These are phyloP conservation scores for Caenorhabditis uteleia DNA, from an alignment of 2,888 invertebrate species.

Conservation along the genomic window DNA sequence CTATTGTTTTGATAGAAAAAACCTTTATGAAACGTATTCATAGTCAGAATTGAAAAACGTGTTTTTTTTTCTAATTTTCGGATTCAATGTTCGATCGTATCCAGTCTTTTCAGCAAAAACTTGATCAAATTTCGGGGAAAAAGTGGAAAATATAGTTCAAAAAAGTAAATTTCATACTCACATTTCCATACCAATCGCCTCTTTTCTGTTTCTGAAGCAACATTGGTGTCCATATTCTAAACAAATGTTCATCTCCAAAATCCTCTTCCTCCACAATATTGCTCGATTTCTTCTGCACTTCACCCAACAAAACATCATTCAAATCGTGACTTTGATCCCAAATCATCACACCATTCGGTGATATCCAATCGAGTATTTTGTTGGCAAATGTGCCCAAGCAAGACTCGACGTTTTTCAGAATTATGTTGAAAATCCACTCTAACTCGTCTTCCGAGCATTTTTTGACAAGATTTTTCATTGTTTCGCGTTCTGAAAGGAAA, in stretches of 20 bases:
- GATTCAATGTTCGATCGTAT: too few relatives aligned
- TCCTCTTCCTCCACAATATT: not conserved
- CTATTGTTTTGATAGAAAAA: too few relatives aligned
- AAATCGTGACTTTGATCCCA: constrained; percentile 33
- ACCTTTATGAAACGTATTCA: too few relatives aligned
- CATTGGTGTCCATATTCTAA: constrained; percentile 42
- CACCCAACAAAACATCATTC: constrained; percentile 17
- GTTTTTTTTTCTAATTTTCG: too few relatives aligned
- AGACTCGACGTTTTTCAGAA: constrained; percentile 47
- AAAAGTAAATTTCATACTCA: constrained; percentile 3
- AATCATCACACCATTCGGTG: constrained; percentile 11
- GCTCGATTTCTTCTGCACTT: not conserved
- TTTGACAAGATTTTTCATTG: constrained; percentile 23
- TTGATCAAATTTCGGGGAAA: not conserved
- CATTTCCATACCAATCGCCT: constrained; percentile 36
- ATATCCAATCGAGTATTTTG: constrained; percentile 35
- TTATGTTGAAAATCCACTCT: constrained; percentile 49
- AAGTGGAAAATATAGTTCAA: not conserved
- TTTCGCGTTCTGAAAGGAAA: constrained; percentile 19
- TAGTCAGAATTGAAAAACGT: too few relatives aligned
- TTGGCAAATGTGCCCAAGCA: constrained; percentile 19
- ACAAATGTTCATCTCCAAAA: constrained; percentile 30
- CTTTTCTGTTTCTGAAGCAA: constrained; percentile 33
- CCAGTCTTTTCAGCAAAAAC: too few relatives aligned
- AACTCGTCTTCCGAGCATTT: constrained; percentile 45